phyloP scores from a whole-genome alignment of 2,113 vertebrate genomes.

The Nerophis ophidion region DNA sequence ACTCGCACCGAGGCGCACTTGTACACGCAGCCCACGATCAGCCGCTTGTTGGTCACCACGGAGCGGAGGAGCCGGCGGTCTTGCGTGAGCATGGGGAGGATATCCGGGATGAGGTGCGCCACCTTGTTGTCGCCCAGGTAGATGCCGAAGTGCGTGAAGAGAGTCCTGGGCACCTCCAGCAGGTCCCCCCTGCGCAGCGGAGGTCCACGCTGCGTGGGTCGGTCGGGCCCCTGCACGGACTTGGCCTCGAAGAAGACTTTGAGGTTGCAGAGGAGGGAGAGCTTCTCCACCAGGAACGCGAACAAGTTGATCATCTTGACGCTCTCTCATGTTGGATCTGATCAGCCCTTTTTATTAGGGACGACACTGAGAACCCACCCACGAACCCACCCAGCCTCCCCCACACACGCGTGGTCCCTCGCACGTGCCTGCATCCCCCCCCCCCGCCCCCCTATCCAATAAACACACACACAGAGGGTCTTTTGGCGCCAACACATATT shows the following conservation, averaged over 20 bases:
- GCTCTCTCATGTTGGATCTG: background rate
- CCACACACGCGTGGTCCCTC: background rate
- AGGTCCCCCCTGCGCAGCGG: slow-evolving; percentile 80
- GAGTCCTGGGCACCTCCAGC: slow-evolving; percentile 83
- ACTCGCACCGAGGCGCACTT: slow-evolving; percentile 81
- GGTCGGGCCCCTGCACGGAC: background rate
- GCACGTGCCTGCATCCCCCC: background rate
- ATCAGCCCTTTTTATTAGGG: background rate
- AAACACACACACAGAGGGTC: background rate
- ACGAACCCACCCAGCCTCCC: background rate
- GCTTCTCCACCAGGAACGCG: slow-evolving; percentile 78
- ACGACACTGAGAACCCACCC: background rate
- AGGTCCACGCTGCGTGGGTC: background rate
- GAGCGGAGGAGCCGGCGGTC: slow-evolving; percentile 66
- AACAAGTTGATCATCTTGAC: slow-evolving; percentile 72
- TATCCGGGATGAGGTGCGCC: slow-evolving; percentile 92
- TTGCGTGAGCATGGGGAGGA: slow-evolving; percentile 77
- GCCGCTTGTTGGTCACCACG: slow-evolving; percentile 86
- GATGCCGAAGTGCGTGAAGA: slow-evolving; percentile 89
- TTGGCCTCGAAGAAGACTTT: slow-evolving; percentile 47
- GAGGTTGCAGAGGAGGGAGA: slow-evolving; percentile 75
- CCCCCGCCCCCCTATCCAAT: background rate
- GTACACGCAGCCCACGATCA: slow-evolving; percentile 82
- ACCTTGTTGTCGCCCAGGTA: slow-evolving; percentile 88
- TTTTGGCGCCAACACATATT: background rate